Evolutionary conservation across 2,113 vertebrate species (phyloP).

Genomic region (Scolopax mira): DNA sequence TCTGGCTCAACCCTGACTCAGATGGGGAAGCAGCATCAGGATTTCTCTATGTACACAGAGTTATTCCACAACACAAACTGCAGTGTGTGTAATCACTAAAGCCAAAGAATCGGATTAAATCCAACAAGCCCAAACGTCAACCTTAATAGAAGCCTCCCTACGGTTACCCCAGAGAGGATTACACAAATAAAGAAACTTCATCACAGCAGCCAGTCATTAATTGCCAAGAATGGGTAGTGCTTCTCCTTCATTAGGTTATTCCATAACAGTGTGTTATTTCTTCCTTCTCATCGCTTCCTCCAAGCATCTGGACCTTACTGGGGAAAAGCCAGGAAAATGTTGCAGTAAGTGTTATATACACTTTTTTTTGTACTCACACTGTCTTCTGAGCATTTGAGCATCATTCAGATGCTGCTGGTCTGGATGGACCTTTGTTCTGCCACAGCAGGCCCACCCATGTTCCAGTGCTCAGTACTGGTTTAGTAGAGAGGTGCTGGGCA

Average conservation of each 20-base stretch:
- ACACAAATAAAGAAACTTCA: conserved; percentile 41
- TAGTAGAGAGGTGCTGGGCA: not conserved
- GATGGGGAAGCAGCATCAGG: not conserved
- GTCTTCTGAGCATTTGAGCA: not conserved
- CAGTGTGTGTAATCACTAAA: not conserved
- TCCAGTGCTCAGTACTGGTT: not conserved
- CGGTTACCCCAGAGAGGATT: conserved; percentile 18
- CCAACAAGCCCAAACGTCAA: not conserved
- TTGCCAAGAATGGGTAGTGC: not conserved
- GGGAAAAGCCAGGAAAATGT: not conserved
- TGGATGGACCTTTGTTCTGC: not conserved
- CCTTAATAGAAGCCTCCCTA: not conserved
- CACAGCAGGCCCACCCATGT: too few species aligned
- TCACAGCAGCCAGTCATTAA: not conserved
- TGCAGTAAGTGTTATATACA: not conserved
- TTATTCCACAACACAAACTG: not conserved
- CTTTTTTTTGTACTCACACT: not conserved
- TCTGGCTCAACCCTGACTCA: not conserved
- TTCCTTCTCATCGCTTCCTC: not conserved
- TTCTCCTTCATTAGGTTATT: not conserved
- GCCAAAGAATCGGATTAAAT: not conserved
- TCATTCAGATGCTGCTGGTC: not conserved
- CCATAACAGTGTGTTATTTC: not conserved
- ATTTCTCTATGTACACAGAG: not conserved
- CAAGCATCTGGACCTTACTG: not conserved